These are phyloP conservation scores for Phainopepla nitens DNA, from an alignment of 2,113 vertebrate genomes.

Conservation along the genomic window DNA sequence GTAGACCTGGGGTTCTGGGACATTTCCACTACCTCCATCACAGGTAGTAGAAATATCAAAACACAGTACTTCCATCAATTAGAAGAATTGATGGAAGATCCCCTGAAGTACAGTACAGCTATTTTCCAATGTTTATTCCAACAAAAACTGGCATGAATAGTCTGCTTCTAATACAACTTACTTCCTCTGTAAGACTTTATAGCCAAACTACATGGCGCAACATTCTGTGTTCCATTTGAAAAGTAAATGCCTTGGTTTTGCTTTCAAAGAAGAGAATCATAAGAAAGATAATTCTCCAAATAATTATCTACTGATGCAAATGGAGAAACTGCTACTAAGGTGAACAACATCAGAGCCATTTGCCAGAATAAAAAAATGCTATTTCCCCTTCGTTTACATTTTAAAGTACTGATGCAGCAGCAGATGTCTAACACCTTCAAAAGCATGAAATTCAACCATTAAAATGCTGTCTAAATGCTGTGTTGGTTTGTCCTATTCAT, in stretches of 20 bases:
- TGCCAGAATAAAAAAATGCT: background rate
- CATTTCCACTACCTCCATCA: background rate
- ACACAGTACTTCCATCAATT: background rate
- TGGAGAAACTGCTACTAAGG: background rate
- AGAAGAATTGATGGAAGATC: too few species aligned
- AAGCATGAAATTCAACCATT: background rate
- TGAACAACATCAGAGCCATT: background rate
- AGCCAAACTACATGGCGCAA: background rate
- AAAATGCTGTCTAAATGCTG: background rate
- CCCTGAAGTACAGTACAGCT: background rate
- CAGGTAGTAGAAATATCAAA: background rate
- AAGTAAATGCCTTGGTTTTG: background rate
- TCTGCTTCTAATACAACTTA: background rate
- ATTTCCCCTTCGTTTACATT: background rate
- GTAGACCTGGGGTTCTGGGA: background rate
- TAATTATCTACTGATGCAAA: background rate
- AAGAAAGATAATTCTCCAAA: background rate
- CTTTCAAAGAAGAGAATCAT: background rate
- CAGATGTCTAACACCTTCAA: background rate
- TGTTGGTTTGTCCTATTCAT: background rate
- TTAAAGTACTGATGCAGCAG: slow-evolving; percentile 5
- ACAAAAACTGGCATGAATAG: background rate
- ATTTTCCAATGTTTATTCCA: background rate
- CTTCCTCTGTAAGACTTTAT: background rate
- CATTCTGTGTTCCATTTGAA: background rate